Evolutionary conservation across 2,113 vertebrate species (phyloP).

Genomic region (Orientallactaga bullata): DNA sequence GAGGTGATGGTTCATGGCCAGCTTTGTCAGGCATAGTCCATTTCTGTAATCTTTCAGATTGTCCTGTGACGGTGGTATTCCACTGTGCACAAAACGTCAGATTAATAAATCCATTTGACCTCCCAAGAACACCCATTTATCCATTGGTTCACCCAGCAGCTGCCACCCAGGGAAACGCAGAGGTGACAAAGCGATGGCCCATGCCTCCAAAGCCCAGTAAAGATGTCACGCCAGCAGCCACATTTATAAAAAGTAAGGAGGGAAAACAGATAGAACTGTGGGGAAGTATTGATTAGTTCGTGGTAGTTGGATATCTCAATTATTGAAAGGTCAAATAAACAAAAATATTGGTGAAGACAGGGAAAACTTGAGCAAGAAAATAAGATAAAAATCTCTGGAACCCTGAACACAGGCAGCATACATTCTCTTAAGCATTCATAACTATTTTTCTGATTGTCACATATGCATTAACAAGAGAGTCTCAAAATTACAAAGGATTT

Average conservation of each 20-base stretch:
- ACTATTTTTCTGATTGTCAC: background rate
- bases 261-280: background rate
- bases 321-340: background rate
- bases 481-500: background rate
- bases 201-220: background rate
- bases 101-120: conserved; percentile 49
- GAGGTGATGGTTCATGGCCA: conserved; percentile 65
- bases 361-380: background rate
- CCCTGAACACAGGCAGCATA: background rate
- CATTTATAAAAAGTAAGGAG: background rate
- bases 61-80: conserved; percentile 40
- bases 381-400: background rate
- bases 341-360: background rate
- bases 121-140: background rate
- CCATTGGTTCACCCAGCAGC: background rate
- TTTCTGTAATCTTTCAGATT: conserved; percentile 64
- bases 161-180: background rate
- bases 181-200: background rate
- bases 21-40: conserved; percentile 78
- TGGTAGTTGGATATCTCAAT: background rate
- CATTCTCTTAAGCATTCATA: background rate
- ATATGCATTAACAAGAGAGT: background rate
- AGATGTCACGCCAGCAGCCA: background rate
- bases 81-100: conserved; percentile 50
- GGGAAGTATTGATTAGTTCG: background rate